Evolutionary conservation across 2,797 vertebrate genomes (phyloP), one percentile per base, ranked within the genome.

Genomic region (Hozukius guyotensis): DNA sequence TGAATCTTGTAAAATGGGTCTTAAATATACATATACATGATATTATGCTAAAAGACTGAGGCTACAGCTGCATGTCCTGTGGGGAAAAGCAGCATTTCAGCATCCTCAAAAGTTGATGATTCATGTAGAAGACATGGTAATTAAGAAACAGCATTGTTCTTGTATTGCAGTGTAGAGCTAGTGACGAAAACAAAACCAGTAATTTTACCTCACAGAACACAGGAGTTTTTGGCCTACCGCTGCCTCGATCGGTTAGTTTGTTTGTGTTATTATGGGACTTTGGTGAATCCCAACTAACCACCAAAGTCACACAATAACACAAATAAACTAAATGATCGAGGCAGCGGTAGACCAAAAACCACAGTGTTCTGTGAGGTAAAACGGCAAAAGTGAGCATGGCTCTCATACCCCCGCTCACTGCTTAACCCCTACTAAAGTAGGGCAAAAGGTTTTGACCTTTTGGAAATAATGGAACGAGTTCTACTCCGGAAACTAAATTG

Each of bases 401-500:
- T 42, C 38, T 3, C 38, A 42, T 42, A 42, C 38, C 14, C 14
- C 38, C 14, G 6, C 38, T 42, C 2, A 42, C 38, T 16, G 38
- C 38, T 16, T 42, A 0, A 42, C 38, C 6, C 38, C 6, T 42
- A 42, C 38, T 16, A 42, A 42, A 42, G 38, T 16, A 42, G 38
- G 38, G 0, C 38, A 0, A 42, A 42, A 1, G 6, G 38, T 16
- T 42, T 42, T 42, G 38, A 14, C 38, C 38, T 46, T 0, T 18
- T 46, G 38, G 38, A 46, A 46, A 46, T 46, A 46, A 46, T 46
- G 38, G 38, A 29, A 46, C 38, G 1, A 46, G 38, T 46, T 46
- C 0, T 46, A 18, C 38, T 46, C 0, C 2, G 6, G 38, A 46
- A 46, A 46, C 38, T 18, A 46, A 46, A 46, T 18, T 46, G 6